Evolutionary conservation across 1,140 invertebrate genomes (phyloP), one percentile per base, ranked within the genome.

Genomic region (Nomia melanderi): DNA sequence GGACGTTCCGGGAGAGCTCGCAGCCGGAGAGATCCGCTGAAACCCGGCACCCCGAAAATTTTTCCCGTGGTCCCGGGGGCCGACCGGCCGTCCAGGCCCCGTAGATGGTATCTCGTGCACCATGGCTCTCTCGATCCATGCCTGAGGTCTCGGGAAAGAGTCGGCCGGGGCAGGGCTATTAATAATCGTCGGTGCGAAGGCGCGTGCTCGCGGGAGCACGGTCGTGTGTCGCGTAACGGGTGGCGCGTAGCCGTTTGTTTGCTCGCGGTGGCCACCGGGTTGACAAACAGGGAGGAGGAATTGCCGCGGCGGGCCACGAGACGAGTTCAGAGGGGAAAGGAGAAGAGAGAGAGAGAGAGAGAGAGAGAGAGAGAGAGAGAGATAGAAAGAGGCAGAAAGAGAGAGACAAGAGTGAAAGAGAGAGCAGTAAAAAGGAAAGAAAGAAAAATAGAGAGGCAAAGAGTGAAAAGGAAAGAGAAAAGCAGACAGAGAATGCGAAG

Each of bases 161-260:
- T 79, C 65, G 20, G 80, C 41, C 41, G 41, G 60, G 27, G 14
- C 20, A 67, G 41, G 64, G 64, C 79, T 84, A 84, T 84, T 84
- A 84, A 84, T 84, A 84, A 84, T 84, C 75, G 70, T 63, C 56
- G 72, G 44, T 23, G 17, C 44, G 39, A 82, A 74, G 84, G 62
- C 79, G 84, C 77, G 79, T 76, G 81, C 74, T 66, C 57, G 36
- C 57, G 39, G 47, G 65, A 14, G 76, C 67, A 81, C 78, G 77
- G 78, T 83, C 73, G 78, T 79, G 80, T 86, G 87, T 87, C 85
- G 82, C 77, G 75, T 84, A 86, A 81, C 83, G 83, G 70, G 78
- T 88, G 82, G 82, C 82, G 17, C 74, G 41, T 60, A 71, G 79
- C 87, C 79, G 86, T 89, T 89, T 89, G 88, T 90, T 90, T 90